These are phyloP conservation scores for Saccostrea echinata DNA, from an alignment of 1,140 invertebrate genomes.

Conservation along the genomic window DNA sequence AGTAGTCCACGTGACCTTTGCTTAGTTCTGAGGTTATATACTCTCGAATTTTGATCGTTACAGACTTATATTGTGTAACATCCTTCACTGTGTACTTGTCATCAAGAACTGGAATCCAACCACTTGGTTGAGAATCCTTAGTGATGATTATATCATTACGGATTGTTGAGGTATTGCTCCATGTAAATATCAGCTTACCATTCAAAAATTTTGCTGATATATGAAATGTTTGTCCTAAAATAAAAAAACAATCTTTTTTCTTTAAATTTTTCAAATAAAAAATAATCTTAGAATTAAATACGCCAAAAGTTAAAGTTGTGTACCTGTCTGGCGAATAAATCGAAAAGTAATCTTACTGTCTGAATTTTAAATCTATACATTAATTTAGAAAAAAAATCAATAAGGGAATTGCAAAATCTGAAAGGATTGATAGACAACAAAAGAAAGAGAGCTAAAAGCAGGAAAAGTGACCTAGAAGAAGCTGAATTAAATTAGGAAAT, in stretches of 20 bases:
- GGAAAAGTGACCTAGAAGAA: too few relatives aligned
- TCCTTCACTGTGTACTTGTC: neutral
- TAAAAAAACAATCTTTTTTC: neutral
- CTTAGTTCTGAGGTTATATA: neutral
- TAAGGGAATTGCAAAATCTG: too few relatives aligned
- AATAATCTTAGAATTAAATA: too few relatives aligned
- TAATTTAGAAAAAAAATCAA: too few relatives aligned
- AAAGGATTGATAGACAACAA: too few relatives aligned
- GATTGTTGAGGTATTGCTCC: neutral
- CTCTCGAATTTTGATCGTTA: neutral
- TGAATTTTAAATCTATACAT: too few relatives aligned
- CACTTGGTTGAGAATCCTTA: neutral
- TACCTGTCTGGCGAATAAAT: too few relatives aligned
- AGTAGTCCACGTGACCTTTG: neutral
- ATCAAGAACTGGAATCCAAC: neutral
- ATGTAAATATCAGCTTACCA: neutral
- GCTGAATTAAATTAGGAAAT: too few relatives aligned
- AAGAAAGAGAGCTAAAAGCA: too few relatives aligned
- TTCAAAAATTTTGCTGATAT: neutral
- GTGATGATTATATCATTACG: neutral
- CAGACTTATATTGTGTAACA: neutral
- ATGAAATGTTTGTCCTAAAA: neutral
- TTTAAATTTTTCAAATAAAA: too few relatives aligned
- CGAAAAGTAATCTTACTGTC: too few relatives aligned
- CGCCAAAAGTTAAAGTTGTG: too few relatives aligned